Percentiles rank a stretch among this genome's conserved stretches.
Evolutionary conservation across 1,140 invertebrate species (phyloP).

Genomic region (Daktulosphaira vitifoliae): DNA sequence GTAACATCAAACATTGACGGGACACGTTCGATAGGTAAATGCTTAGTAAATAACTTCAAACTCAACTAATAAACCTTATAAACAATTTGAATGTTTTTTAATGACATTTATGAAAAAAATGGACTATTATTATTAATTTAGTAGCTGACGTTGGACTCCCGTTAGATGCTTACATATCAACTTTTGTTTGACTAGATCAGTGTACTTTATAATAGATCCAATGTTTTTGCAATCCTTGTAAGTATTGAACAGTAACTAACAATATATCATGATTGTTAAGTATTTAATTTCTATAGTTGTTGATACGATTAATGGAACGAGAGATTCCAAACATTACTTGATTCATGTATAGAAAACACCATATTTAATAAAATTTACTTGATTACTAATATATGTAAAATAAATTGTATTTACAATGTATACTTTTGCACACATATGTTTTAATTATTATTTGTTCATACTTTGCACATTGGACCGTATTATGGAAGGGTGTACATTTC

Average conservation of each 20-base stretch:
- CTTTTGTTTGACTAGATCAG: conserved; percentile 62
- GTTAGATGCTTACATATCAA: conserved; percentile 72
- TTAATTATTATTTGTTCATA: too few relatives aligned
- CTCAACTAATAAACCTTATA: background rate
- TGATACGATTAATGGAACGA: conserved; percentile 10
- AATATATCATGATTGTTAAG: background rate
- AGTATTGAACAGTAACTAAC: conserved; percentile 12
- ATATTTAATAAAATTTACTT: conserved; percentile 14
- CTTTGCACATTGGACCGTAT: too few relatives aligned
- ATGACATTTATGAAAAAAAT: background rate
- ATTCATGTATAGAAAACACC: background rate
- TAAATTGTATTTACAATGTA: too few relatives aligned
- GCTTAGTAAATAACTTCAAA: background rate
- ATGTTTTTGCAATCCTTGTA: conserved; percentile 69
- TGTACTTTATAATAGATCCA: conserved; percentile 80
- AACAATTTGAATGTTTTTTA: conserved; percentile 1
- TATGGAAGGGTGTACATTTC: too few relatives aligned
- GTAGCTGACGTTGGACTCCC: conserved; percentile 85
- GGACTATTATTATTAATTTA: too few relatives aligned
- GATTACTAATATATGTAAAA: too few relatives aligned
- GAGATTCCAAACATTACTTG: conserved; percentile 4
- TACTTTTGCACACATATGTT: too few relatives aligned
- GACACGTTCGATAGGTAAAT: conserved; percentile 74
- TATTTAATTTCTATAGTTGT: conserved; percentile 9
- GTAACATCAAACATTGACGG: conserved; percentile 96